Evolutionary conservation across 1,140 invertebrate species (phyloP).

Genomic region (Bombus polaris): DNA sequence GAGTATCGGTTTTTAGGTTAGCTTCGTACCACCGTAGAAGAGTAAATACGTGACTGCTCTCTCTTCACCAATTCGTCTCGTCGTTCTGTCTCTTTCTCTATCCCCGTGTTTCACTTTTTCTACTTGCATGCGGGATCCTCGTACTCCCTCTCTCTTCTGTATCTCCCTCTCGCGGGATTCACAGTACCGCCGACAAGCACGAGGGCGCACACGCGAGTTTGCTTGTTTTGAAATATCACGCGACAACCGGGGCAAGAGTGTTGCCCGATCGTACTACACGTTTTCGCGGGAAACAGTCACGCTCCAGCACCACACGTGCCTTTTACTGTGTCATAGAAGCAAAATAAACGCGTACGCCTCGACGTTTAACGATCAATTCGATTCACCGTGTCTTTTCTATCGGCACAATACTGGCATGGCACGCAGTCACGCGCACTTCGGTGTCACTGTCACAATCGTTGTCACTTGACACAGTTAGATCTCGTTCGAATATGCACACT

Average conservation of each 20-base stretch:
- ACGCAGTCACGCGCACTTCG: conserved; percentile 20
- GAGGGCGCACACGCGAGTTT: conserved; percentile 55
- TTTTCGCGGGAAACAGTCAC: conserved; percentile 32
- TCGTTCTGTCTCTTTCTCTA: conserved; percentile 22
- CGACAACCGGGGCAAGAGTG: conserved; percentile 14
- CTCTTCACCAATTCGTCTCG: conserved; percentile 18
- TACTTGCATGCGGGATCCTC: background rate
- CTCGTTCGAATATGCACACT: background rate
- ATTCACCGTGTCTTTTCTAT: conserved; percentile 12
- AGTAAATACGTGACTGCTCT: conserved; percentile 53
- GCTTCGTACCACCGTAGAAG: conserved; percentile 43
- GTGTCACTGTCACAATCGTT: conserved; percentile 53
- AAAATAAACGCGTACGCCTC: background rate
- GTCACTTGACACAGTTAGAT: conserved; percentile 35
- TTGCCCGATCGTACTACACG: conserved; percentile 9
- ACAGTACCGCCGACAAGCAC: conserved; percentile 31
- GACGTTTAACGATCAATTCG: background rate
- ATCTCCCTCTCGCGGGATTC: conserved; percentile 44
- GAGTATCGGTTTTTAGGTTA: conserved; percentile 66
- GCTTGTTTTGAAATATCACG: conserved; percentile 59
- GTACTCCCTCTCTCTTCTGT: conserved; percentile 35
- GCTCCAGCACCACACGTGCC: background rate
- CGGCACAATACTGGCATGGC: conserved; percentile 15
- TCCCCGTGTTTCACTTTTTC: conserved; percentile 30
- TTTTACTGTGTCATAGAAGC: background rate